Conservation (phyloP, 2,113 vertebrate species). For the Lepus timidus region DNA sequence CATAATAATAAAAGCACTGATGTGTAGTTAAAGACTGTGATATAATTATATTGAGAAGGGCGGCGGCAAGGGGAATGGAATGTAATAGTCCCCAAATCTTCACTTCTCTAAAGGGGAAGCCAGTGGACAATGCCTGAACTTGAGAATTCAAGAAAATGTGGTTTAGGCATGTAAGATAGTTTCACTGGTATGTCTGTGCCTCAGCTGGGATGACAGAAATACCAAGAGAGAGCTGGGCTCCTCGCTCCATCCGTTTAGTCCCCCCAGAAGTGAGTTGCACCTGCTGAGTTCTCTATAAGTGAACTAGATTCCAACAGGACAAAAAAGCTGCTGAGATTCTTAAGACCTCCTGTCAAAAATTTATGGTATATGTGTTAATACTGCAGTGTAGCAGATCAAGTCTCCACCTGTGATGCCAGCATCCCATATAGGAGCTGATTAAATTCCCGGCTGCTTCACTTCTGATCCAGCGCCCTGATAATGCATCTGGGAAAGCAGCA, state of each 20-base stretch:
- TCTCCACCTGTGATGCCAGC: no score
- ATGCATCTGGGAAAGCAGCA: no score
- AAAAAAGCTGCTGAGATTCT: not conserved
- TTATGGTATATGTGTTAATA: no score
- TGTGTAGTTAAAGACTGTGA: constrained; percentile 22
- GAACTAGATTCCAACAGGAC: not conserved
- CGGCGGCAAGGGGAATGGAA: constrained; percentile 27
- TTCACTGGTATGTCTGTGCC: not conserved
- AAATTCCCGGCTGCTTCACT: no score
- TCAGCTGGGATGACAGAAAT: not conserved
- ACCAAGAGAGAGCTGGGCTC: not conserved
- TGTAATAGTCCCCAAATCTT: not conserved
- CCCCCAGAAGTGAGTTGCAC: not conserved
- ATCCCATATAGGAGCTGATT: no score
- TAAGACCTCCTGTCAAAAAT: not conserved
- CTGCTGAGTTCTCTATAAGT: not conserved
- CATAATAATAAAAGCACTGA: constrained; percentile 22
- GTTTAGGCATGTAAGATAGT: not conserved
- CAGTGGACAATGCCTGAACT: not conserved
- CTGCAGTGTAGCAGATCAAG: no score
- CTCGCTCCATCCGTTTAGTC: no score
- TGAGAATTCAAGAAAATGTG: not conserved
- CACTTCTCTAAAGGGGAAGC: not conserved
- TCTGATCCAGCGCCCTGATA: no score
- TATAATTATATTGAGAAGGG: not conserved